Evolutionary conservation across 1,140 invertebrate genomes (phyloP), one percentile per base, ranked within the genome.

Genomic region (Littorina saxatilis): DNA sequence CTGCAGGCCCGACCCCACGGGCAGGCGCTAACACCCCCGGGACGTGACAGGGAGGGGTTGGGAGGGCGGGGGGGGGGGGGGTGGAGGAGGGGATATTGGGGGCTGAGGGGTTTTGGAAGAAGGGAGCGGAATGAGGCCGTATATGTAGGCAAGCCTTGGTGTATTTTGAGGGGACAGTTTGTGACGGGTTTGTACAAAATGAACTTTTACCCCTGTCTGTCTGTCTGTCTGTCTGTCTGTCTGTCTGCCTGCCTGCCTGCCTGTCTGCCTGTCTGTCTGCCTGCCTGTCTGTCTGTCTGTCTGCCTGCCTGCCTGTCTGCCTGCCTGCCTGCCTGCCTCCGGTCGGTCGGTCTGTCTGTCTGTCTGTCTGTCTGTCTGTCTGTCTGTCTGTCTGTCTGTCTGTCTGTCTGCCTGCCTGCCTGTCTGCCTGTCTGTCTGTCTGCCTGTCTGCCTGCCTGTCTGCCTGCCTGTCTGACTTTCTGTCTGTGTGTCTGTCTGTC

Each of bases 301-400:
- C 35, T 55, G 9, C 11, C 17, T 43, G 3, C 17, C 37, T 37
- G 20, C n/a, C 37, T 40, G 29, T 76, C 23, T 35, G 2, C 39
- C 29, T 79, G 27, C 23, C 20, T n/a, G n/a, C n/a, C n/a, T n/a
- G n/a, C n/a, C 76, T 39, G 40, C 39, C 76, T 11, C 27, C 79
- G 32, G 5, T 47, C 20, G 40, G 37, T 74, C 47, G 27, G 4
- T 74, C 72, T 74, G n/a, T 74, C 72, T 74, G 9, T 35, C 40
- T 76, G 20, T 76, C 47, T 76, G 17, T 52, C 23, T 58, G 13
- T 76, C n/a, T 76, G n/a, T 76, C 40, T 58, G n/a, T 58, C 7
- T 76, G 43, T 76, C 43, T 73, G 9, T 58, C 29, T 76, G 4
- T 76, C 66, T 81, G n/a, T 66, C 55, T 79, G 55, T 79, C 58